A percentile compares a stretch with the other conserved stretches of the same genome.
These are phyloP conservation scores for Conchocele bisecta DNA, from an alignment of 2,888 invertebrate genomes.

Conservation along the genomic window DNA sequence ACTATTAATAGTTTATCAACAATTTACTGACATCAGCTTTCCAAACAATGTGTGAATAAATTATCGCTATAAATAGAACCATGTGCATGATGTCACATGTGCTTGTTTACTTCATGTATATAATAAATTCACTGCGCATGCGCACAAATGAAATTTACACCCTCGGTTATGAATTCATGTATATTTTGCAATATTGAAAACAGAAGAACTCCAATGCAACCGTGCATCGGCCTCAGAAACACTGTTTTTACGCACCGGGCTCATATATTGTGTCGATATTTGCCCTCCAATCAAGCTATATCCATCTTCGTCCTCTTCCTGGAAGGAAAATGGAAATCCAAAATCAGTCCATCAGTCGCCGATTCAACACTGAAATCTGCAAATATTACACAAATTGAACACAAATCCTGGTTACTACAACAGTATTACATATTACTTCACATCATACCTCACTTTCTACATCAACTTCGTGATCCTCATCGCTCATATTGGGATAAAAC, in stretches of 20 bases:
- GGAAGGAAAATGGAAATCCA: conserved; percentile 40
- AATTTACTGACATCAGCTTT: too few relatives aligned
- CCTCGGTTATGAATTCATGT: too few relatives aligned
- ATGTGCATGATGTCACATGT: conserved; percentile 23
- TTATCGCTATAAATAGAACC: neutral
- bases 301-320: conserved; percentile 73
- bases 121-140: neutral
- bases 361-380: conserved; percentile 4
- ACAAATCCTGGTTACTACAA: neutral
- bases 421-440: neutral
- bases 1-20: too few relatives aligned
- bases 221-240: neutral
- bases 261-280: conserved; percentile 70
- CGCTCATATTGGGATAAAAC: conserved; percentile 88
- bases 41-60: too few relatives aligned
- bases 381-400: conserved; percentile 17
- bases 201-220: too few relatives aligned
- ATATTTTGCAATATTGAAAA: too few relatives aligned
- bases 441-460: conserved; percentile 95
- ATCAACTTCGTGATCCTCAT: conserved; percentile 97
- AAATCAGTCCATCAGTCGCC: neutral
- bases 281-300: conserved; percentile 48
- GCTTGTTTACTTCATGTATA: conserved; percentile 37
- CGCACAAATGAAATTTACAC: neutral
- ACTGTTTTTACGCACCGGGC: conserved; percentile 57